Percentiles rank a stretch among this genome's conserved stretches.
phyloP scores from a whole-genome alignment of 2,888 invertebrate species.

The Ennomos fuscantarius region DNA sequence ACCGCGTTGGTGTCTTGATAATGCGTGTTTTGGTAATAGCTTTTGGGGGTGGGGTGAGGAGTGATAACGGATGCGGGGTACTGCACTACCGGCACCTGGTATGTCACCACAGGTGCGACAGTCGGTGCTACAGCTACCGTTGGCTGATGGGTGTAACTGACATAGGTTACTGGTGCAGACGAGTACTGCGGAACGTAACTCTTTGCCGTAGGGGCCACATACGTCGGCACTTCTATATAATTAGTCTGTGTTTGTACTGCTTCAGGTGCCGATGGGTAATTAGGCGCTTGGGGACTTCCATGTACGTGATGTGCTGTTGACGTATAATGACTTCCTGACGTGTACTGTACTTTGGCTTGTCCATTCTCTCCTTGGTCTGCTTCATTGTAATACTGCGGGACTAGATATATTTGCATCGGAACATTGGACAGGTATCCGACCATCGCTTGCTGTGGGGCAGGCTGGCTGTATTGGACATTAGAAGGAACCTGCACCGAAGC shows the following conservation, averaged over 20 bases:
- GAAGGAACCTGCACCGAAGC: constrained; percentile 40
- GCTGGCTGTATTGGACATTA: constrained; percentile 52
- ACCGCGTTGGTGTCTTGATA: constrained; percentile 62
- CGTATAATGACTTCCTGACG: constrained; percentile 55
- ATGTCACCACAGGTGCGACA: constrained; percentile 60
- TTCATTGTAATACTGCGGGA: constrained; percentile 74
- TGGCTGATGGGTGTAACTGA: constrained; percentile 63
- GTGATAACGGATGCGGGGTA: constrained; percentile 58
- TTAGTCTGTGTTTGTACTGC: constrained; percentile 61
- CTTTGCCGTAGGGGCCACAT: constrained; percentile 60
- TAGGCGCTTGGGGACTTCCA: constrained; percentile 43
- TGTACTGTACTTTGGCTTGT: constrained; percentile 56
- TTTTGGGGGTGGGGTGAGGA: constrained; percentile 57
- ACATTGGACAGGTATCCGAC: constrained; percentile 76
- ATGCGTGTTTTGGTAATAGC: constrained; percentile 59
- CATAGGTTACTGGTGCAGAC: constrained; percentile 56
- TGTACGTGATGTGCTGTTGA: constrained; percentile 54
- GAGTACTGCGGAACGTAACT: constrained; percentile 61
- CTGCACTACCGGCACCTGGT: constrained; percentile 65
- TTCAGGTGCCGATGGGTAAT: constrained; percentile 58
- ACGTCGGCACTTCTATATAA: constrained; percentile 67
- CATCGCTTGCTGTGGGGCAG: constrained; percentile 64
- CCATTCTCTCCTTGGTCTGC: constrained; percentile 50
- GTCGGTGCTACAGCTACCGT: constrained; percentile 58
- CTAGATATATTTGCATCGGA: constrained; percentile 79